phyloP scores from a whole-genome alignment of 2,113 vertebrate species.

The Etheostoma cragini region DNA sequence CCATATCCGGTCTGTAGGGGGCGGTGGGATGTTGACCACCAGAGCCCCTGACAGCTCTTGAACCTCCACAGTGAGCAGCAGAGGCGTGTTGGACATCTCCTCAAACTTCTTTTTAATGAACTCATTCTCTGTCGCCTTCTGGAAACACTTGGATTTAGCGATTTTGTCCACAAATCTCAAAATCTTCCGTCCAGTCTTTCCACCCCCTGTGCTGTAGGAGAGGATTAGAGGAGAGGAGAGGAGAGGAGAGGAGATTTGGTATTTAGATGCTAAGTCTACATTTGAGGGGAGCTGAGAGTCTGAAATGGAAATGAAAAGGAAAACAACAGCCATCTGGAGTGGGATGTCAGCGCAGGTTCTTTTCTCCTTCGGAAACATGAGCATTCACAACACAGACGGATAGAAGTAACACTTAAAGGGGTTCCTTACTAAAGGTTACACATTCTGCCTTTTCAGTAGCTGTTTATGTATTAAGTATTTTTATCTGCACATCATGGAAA shows the following conservation, averaged over 20 bases:
- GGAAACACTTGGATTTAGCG: slow-evolving; percentile 92
- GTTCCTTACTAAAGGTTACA: not conserved
- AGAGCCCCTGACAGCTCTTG: slow-evolving; percentile 88
- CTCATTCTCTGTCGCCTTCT: slow-evolving; percentile 90
- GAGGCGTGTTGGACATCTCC: slow-evolving; percentile 91
- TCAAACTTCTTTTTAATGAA: slow-evolving; percentile 94
- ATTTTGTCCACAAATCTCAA: slow-evolving; percentile 92
- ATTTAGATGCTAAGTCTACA: slow-evolving; percentile 33
- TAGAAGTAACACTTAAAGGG: slow-evolving; percentile 7
- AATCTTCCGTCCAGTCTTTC: slow-evolving; percentile 88
- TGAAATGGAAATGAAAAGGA: slow-evolving; percentile 43
- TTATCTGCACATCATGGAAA: not conserved
- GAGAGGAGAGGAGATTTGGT: slow-evolving; percentile 16
- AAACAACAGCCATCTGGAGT: slow-evolving; percentile 58
- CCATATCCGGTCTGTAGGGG: slow-evolving; percentile 91
- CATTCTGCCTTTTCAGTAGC: not conserved
- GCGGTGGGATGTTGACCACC: slow-evolving; percentile 88
- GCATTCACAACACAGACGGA: slow-evolving; percentile 32
- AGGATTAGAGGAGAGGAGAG: slow-evolving; percentile 37
- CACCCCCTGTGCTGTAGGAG: slow-evolving; percentile 67
- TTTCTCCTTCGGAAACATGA: slow-evolving; percentile 20
- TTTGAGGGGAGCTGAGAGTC: slow-evolving; percentile 11
- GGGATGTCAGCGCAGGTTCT: slow-evolving; percentile 32
- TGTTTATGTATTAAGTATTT: not conserved
- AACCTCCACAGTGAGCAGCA: slow-evolving; percentile 91